Conservation (phyloP, 2,888 invertebrate species). For the Zygogramma bicolorata region DNA sequence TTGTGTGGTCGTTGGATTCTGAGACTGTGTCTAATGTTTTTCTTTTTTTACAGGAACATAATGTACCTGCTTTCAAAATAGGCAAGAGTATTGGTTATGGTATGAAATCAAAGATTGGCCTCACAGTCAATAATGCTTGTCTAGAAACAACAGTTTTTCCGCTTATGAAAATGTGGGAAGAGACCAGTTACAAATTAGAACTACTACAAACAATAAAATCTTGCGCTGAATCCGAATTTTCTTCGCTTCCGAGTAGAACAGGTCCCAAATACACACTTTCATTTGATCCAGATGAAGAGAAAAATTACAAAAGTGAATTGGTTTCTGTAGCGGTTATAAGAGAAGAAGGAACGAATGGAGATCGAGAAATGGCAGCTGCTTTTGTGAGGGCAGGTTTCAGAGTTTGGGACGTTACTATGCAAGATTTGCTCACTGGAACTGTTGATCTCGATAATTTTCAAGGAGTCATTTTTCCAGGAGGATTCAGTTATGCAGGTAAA, state of each 20-base stretch:
- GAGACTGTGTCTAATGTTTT: too few relatives aligned
- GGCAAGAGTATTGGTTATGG: slow-evolving; percentile 78
- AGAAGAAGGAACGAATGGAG: slow-evolving; percentile 98
- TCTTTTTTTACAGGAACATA: slow-evolving; percentile 60
- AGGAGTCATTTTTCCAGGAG: slow-evolving; percentile 95
- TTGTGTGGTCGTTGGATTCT: too few relatives aligned
- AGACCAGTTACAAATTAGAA: slow-evolving; percentile 93
- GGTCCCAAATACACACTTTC: slow-evolving; percentile 79
- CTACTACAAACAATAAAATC: slow-evolving; percentile 83
- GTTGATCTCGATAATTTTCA: slow-evolving; percentile 84
- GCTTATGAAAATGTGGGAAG: slow-evolving; percentile 92
- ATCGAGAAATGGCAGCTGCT: slow-evolving; percentile 96
- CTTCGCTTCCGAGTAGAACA: slow-evolving; percentile 75
- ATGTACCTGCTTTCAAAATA: slow-evolving; percentile 76
- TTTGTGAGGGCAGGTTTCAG: slow-evolving; percentile 89
- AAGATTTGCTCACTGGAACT: slow-evolving; percentile 81
- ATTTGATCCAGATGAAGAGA: slow-evolving; percentile 75
- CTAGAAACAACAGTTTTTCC: slow-evolving; percentile 75
- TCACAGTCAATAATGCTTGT: slow-evolving; percentile 74
- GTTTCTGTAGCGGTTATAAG: slow-evolving; percentile 90
- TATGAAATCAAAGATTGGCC: slow-evolving; percentile 72
- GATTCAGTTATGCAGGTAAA: slow-evolving; percentile 97
- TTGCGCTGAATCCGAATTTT: slow-evolving; percentile 85
- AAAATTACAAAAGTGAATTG: slow-evolving; percentile 52
- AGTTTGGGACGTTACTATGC: slow-evolving; percentile 95